Percentiles rank a stretch among this genome's conserved stretches.
phyloP scores from a whole-genome alignment of 2,888 invertebrate species.

The Cinara cedri region DNA sequence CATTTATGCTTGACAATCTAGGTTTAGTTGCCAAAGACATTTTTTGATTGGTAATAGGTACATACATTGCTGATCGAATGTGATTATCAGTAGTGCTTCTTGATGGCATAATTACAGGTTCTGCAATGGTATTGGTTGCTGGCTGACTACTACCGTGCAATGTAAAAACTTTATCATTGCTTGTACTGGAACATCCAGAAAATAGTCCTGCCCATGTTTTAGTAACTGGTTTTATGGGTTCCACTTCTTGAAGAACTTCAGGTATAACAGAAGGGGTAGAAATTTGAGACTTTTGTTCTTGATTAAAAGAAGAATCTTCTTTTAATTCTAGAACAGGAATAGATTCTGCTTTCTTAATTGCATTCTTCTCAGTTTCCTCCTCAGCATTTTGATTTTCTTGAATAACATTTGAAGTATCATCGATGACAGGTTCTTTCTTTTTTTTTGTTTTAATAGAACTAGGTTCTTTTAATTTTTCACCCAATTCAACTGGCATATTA shows the following conservation, averaged over 20 bases:
- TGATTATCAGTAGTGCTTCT: constrained; percentile 40
- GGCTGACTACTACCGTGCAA: constrained; percentile 51
- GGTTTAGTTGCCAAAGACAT: constrained; percentile 30
- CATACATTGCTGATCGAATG: constrained; percentile 26
- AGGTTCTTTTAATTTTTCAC: constrained; percentile 53
- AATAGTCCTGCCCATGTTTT: constrained; percentile 54
- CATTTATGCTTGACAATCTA: constrained; percentile 22
- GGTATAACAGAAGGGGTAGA: constrained; percentile 17
- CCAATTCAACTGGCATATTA: constrained; percentile 33
- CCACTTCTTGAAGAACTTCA: constrained; percentile 34
- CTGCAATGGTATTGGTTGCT: neutral
- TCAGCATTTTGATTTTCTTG: constrained; percentile 1
- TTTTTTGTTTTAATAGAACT: constrained; percentile 58
- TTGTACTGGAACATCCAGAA: constrained; percentile 42
- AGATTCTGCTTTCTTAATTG: neutral
- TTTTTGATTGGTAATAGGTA: constrained; percentile 42
- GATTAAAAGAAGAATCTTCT: neutral
- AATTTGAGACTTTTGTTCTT: constrained; percentile 5
- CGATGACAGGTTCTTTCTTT: constrained; percentile 26
- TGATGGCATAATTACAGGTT: constrained; percentile 45
- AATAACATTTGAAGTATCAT: constrained; percentile 19
- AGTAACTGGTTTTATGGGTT: constrained; percentile 37
- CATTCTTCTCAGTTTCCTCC: neutral
- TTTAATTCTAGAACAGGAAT: neutral
- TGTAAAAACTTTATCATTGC: constrained; percentile 49